Evolutionary conservation across 2,797 vertebrate species (phyloP).

Genomic region (Anisognathus igniventris): DNA sequence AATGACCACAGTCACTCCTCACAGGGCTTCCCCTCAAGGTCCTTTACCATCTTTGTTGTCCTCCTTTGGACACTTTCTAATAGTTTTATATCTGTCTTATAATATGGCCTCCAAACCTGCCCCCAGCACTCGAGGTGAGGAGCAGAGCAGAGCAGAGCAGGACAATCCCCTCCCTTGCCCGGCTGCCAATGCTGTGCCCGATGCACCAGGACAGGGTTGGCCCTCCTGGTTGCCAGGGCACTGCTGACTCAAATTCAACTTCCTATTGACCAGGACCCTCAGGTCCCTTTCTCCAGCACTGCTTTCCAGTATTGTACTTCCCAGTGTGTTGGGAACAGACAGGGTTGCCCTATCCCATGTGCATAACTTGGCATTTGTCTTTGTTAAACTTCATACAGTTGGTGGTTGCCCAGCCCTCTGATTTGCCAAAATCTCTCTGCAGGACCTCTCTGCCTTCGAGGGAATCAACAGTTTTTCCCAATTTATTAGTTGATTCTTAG

Average conservation of each 20-base stretch:
- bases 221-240: background rate
- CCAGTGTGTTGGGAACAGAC: background rate
- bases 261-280: rapidly evolving
- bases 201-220: rapidly evolving
- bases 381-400: background rate
- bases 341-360: background rate
- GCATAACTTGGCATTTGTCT: background rate
- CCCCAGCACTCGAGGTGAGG: rapidly evolving
- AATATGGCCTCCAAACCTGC: rapidly evolving
- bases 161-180: background rate
- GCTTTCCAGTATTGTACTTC: background rate
- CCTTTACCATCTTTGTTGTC: background rate
- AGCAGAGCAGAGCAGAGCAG: rapidly evolving
- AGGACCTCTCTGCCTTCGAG: background rate
- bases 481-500: background rate
- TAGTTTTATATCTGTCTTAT: background rate
- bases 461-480: background rate
- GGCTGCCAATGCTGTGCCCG: rapidly evolving
- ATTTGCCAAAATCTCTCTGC: background rate
- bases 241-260: background rate
- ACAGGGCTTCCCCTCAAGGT: rapidly evolving
- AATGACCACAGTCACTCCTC: background rate
- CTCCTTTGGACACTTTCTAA: background rate
- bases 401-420: background rate
- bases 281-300: rapidly evolving